Conservation (phyloP, 2,113 vertebrate species). For the Canis aureus region DNA sequence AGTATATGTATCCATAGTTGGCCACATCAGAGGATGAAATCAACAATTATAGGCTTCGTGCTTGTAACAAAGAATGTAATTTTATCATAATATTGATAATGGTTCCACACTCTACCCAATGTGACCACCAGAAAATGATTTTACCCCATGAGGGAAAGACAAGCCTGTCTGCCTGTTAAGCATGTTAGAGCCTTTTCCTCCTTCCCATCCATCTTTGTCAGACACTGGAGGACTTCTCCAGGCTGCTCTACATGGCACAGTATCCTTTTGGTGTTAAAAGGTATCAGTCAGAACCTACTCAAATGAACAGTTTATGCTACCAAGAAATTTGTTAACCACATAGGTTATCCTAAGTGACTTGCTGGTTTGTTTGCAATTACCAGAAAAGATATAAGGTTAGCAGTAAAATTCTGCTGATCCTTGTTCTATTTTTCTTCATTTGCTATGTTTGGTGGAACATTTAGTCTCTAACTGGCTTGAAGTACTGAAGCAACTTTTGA, state of each 20-base stretch:
- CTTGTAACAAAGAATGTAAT: slow-evolving; percentile 59
- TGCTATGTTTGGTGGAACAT: neutral
- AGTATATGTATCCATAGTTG: neutral
- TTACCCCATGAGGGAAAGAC: neutral
- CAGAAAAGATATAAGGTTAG: neutral
- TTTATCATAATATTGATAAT: slow-evolving; percentile 70
- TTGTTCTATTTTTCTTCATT: neutral
- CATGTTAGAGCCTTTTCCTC: neutral
- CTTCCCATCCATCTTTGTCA: neutral
- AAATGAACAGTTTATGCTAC: slow-evolving; percentile 25
- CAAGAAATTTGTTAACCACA: slow-evolving; percentile 50
- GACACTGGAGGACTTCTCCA: neutral
- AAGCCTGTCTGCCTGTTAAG: neutral
- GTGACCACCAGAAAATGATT: slow-evolving; percentile 27
- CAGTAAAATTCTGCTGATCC: neutral
- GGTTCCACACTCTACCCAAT: neutral
- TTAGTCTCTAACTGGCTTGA: neutral
- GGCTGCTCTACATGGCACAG: neutral
- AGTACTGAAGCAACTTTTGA: neutral
- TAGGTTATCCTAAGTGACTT: slow-evolving; percentile 40
- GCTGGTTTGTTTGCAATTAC: slow-evolving; percentile 29
- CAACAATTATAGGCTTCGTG: slow-evolving; percentile 60
- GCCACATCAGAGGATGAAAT: slow-evolving; percentile 66
- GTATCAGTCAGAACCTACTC: slow-evolving; percentile 32
- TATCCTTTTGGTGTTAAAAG: neutral